phyloP scores from a whole-genome alignment of 2,888 invertebrate species.

The Leptinotarsa tumamoca region DNA sequence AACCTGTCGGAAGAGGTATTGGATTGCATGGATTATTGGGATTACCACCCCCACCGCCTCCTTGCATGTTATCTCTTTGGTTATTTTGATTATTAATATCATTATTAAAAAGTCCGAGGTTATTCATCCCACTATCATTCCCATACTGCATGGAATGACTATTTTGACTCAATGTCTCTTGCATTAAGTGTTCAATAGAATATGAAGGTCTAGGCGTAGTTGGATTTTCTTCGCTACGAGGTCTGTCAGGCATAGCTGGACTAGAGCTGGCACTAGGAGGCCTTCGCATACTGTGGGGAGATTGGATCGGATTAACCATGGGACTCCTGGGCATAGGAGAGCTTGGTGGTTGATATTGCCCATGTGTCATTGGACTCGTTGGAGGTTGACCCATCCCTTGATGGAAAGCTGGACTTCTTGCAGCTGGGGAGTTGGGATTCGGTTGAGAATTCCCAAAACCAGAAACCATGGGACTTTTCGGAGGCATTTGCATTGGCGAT shows the following conservation, averaged over 20 bases:
- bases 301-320: slow-evolving; percentile 64
- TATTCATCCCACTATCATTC: slow-evolving; percentile 27
- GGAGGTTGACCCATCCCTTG: slow-evolving; percentile 64
- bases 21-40: slow-evolving; percentile 71
- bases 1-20: slow-evolving; percentile 71
- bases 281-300: slow-evolving; percentile 70
- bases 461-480: slow-evolving; percentile 63
- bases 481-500: slow-evolving; percentile 67
- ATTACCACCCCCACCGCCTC: slow-evolving; percentile 70
- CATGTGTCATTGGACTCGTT: slow-evolving; percentile 68
- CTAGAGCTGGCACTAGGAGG: slow-evolving; percentile 70
- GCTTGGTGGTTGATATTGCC: slow-evolving; percentile 67
- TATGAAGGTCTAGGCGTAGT: slow-evolving; percentile 63
- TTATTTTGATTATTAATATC: slow-evolving; percentile 69
- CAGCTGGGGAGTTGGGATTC: slow-evolving; percentile 72
- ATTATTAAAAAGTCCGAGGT: slow-evolving; percentile 19
- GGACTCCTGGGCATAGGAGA: slow-evolving; percentile 66
- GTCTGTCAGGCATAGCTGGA: slow-evolving; percentile 71
- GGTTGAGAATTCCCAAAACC: slow-evolving; percentile 61
- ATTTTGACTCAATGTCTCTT: slow-evolving; percentile 42
- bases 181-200: slow-evolving; percentile 48
- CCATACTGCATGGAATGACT: slow-evolving; percentile 32
- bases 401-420: slow-evolving; percentile 72
- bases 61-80: slow-evolving; percentile 57
- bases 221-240: slow-evolving; percentile 73